These are phyloP conservation scores for Dicerorhinus sumatrensis DNA, from an alignment of 2,113 vertebrate genomes.

Conservation along the genomic window DNA sequence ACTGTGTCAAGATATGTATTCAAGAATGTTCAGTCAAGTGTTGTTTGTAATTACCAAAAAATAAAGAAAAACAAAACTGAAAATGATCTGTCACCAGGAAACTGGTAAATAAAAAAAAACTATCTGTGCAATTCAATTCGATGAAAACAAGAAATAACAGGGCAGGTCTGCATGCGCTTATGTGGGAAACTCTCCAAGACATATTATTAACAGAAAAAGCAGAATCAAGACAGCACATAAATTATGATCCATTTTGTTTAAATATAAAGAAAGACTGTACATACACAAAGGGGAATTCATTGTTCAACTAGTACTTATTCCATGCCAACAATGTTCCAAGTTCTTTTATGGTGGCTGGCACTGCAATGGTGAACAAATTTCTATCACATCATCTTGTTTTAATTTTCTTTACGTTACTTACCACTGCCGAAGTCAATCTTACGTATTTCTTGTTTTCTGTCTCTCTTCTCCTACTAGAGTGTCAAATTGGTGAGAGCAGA, in stretches of 20 bases:
- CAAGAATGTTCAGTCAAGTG: neutral
- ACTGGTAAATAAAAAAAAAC: constrained; percentile 23
- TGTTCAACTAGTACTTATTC: neutral
- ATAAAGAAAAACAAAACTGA: neutral
- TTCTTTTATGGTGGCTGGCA: neutral
- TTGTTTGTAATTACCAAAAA: neutral
- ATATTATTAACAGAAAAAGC: neutral
- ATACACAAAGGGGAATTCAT: neutral
- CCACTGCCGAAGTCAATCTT: no score
- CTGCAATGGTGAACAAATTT: neutral
- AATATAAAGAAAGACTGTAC: neutral
- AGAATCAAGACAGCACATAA: neutral
- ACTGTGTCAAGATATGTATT: neutral
- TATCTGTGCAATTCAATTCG: neutral
- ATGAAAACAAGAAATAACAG: neutral
- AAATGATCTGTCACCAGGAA: neutral
- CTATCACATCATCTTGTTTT: neutral
- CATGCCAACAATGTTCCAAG: neutral
- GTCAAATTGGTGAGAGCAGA: neutral
- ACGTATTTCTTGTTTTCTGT: neutral
- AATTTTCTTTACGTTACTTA: neutral
- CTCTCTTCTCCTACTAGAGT: neutral
- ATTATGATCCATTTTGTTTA: neutral
- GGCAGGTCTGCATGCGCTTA: neutral
- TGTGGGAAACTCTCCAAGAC: neutral